phyloP scores from a whole-genome alignment of 2,888 invertebrate species.

The Synergus gifuensis region DNA sequence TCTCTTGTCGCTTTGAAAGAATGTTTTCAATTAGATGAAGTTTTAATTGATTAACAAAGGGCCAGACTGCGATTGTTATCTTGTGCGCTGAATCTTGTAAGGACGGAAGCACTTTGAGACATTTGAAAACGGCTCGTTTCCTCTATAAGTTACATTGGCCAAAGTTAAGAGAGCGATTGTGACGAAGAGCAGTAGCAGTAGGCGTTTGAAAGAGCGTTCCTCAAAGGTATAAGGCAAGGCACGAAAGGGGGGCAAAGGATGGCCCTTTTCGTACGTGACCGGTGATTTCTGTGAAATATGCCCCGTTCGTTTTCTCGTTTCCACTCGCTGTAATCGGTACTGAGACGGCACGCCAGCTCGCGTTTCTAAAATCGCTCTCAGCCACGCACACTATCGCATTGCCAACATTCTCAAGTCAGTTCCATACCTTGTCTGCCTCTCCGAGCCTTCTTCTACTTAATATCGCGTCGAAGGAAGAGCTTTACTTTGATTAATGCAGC shows the following conservation, averaged over 20 bases:
- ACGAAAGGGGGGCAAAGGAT: constrained; percentile 11
- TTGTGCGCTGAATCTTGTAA: constrained; percentile 23
- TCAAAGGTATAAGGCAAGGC: not conserved
- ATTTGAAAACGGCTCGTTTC: constrained; percentile 30
- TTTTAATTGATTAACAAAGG: constrained; percentile 33
- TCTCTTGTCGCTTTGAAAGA: not conserved
- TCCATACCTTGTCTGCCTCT: constrained; percentile 31
- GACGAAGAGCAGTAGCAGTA: constrained; percentile 23
- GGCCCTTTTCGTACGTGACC: constrained; percentile 61
- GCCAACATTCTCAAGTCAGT: constrained; percentile 44
- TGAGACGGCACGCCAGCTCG: constrained; percentile 65
- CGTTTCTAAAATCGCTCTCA: constrained; percentile 67
- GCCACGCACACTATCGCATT: constrained; percentile 42
- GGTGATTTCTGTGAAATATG: constrained; percentile 69
- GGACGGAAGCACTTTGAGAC: constrained; percentile 29
- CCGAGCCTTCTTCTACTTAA: not conserved
- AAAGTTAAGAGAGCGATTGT: constrained; percentile 34
- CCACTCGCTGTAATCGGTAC: constrained; percentile 60
- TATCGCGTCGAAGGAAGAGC: constrained; percentile 38
- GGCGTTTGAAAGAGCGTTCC: not conserved
- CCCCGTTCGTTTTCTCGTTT: constrained; percentile 69
- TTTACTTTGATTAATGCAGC: constrained; percentile 49
- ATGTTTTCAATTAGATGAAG: constrained; percentile 8
- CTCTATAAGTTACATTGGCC: constrained; percentile 26
- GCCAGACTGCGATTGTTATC: constrained; percentile 12